Conservation (phyloP, 1,140 invertebrate genomes). For the Drosophila sechellia region DNA sequence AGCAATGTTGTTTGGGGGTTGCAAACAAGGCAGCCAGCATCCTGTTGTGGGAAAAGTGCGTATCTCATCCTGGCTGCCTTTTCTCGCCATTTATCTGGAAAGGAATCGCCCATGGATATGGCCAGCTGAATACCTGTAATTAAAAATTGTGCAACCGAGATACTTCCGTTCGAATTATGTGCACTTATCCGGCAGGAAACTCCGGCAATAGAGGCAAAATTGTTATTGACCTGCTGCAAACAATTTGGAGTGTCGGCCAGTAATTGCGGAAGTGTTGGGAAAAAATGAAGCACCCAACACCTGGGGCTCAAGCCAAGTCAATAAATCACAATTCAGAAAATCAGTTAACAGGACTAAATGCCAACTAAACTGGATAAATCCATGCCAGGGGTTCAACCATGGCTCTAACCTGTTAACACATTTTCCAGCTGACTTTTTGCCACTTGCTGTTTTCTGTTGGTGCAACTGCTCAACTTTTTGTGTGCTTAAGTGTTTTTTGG, state of each 20-base stretch:
- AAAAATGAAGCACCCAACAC: constrained; percentile 28
- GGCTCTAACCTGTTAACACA: constrained; percentile 36
- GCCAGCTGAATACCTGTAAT: constrained; percentile 65
- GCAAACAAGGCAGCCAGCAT: constrained; percentile 29
- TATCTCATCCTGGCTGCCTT: constrained; percentile 23
- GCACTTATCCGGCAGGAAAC: constrained; percentile 54
- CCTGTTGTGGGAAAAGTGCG: constrained; percentile 27
- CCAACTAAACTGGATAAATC: constrained; percentile 1
- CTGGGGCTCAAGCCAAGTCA: constrained; percentile 54
- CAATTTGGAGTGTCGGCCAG: constrained; percentile 41
- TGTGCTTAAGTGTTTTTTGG: constrained; percentile 24
- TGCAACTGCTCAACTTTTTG: constrained; percentile 52
- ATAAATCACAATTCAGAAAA: constrained; percentile 64
- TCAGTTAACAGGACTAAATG: constrained; percentile 4
- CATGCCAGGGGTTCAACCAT: not conserved
- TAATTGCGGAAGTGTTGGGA: constrained; percentile 66
- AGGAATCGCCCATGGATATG: constrained; percentile 66
- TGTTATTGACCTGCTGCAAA: constrained; percentile 60
- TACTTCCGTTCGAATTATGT: constrained; percentile 63
- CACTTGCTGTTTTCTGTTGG: constrained; percentile 21
- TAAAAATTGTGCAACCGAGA: constrained; percentile 57
- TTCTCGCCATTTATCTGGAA: constrained; percentile 29
- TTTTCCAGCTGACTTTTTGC: constrained; percentile 26
- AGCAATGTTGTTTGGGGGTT: constrained; percentile 30
- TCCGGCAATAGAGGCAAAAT: constrained; percentile 46